These are phyloP conservation scores for Latrodectus hesperus DNA, from an alignment of 2,888 invertebrate species.

Conservation along the genomic window DNA sequence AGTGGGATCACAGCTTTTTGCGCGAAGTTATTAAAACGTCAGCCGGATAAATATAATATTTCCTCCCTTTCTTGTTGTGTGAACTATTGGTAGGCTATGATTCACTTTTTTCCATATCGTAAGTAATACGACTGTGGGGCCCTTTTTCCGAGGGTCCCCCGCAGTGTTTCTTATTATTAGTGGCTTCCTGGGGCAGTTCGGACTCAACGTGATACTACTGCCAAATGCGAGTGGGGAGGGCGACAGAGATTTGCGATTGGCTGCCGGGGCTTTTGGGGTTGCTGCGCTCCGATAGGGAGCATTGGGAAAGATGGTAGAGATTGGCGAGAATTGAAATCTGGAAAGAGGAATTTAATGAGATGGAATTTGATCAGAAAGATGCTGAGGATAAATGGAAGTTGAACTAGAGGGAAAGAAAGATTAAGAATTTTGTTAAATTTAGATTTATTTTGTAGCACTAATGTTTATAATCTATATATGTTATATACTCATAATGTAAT, in stretches of 20 bases:
- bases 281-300: slow-evolving; percentile 26
- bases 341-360: neutral
- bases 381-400: too few relatives aligned
- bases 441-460: too few relatives aligned
- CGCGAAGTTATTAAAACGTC: slow-evolving; percentile 56
- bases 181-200: slow-evolving; percentile 62
- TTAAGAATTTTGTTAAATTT: neutral
- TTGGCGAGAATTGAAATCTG: slow-evolving; percentile 36
- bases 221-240: slow-evolving; percentile 23
- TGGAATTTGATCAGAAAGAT: neutral
- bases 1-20: neutral
- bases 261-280: slow-evolving; percentile 44
- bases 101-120: slow-evolving; percentile 65
- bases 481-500: too few relatives aligned
- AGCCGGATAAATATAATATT: slow-evolving; percentile 60
- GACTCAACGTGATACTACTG: slow-evolving; percentile 62
- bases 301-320: slow-evolving; percentile 12
- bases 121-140: slow-evolving; percentile 43
- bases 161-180: slow-evolving; percentile 61
- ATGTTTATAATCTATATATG: too few relatives aligned
- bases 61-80: slow-evolving; percentile 34
- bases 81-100: slow-evolving; percentile 49
- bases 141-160: slow-evolving; percentile 30
- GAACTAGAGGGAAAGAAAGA: neutral
- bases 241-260: slow-evolving; percentile 51